Conservation (phyloP, 2,797 vertebrate species). For the Bryconaethiops microstoma region DNA sequence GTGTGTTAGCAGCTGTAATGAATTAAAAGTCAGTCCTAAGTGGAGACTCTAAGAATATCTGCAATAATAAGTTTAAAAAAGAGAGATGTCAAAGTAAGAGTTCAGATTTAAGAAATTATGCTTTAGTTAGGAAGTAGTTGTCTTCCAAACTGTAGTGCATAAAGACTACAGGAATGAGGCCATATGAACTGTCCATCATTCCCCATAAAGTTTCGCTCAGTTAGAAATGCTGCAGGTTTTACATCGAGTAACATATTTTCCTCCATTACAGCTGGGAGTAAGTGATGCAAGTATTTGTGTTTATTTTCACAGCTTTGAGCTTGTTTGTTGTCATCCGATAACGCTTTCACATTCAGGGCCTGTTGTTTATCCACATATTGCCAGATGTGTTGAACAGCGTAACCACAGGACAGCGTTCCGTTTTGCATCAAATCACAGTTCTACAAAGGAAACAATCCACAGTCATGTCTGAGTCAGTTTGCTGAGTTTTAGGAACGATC, state of each 20-base stretch:
- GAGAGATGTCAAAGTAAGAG: too few species aligned
- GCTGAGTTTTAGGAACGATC: background rate
- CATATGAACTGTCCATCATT: background rate
- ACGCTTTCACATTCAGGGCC: constrained; percentile 6
- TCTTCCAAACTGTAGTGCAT: background rate
- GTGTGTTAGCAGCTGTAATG: too few species aligned
- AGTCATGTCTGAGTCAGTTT: background rate
- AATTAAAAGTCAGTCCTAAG: too few species aligned
- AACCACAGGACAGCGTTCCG: background rate
- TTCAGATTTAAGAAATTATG: background rate
- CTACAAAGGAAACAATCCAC: background rate
- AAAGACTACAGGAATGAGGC: background rate
- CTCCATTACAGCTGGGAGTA: background rate
- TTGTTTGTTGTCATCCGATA: constrained; percentile 21
- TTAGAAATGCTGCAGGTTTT: background rate
- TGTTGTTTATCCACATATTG: constrained; percentile 7
- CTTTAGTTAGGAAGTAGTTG: background rate
- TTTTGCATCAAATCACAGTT: background rate
- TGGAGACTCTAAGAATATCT: too few species aligned
- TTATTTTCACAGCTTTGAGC: constrained; percentile 13
- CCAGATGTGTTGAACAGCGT: constrained; percentile 3
- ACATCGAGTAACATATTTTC: background rate
- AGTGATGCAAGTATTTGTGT: constrained; percentile 1
- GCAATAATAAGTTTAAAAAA: background rate
- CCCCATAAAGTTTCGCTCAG: background rate